Evolutionary conservation across 2,113 vertebrate genomes (phyloP).

Genomic region (Xyliphius kryptos): DNA sequence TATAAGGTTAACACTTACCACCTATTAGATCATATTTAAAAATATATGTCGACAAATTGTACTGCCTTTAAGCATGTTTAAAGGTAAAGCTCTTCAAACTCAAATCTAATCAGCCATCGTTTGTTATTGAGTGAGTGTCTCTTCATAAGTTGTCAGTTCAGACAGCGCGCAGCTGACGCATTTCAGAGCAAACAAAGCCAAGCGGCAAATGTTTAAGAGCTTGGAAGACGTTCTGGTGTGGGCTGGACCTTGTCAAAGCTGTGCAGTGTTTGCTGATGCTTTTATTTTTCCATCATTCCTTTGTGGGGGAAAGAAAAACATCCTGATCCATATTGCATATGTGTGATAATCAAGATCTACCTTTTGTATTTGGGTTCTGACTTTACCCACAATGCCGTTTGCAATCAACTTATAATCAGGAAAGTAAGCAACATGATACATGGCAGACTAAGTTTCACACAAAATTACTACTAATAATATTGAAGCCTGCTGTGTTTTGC

Average conservation of each 20-base stretch:
- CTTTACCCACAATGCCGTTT: neutral
- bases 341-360: neutral
- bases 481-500: too few species aligned
- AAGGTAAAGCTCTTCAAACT: slow-evolving; percentile 12
- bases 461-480: too few species aligned
- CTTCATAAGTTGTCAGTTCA: slow-evolving; percentile 9
- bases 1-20: too few species aligned
- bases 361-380: neutral
- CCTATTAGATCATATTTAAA: too few species aligned
- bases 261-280: neutral
- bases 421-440: too few species aligned
- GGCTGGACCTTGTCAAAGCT: slow-evolving; percentile 7
- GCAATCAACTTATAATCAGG: neutral
- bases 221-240: neutral
- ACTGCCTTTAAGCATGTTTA: neutral
- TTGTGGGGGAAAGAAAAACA: neutral
- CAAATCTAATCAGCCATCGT: slow-evolving; percentile 5
- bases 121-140: neutral
- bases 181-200: slow-evolving; percentile 11
- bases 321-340: neutral
- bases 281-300: neutral
- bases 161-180: slow-evolving; percentile 10
- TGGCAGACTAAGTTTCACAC: too few species aligned
- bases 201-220: neutral
- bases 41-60: neutral